These are phyloP conservation scores for Parelbella ahira DNA, from an alignment of 2,888 invertebrate genomes.

Conservation along the genomic window DNA sequence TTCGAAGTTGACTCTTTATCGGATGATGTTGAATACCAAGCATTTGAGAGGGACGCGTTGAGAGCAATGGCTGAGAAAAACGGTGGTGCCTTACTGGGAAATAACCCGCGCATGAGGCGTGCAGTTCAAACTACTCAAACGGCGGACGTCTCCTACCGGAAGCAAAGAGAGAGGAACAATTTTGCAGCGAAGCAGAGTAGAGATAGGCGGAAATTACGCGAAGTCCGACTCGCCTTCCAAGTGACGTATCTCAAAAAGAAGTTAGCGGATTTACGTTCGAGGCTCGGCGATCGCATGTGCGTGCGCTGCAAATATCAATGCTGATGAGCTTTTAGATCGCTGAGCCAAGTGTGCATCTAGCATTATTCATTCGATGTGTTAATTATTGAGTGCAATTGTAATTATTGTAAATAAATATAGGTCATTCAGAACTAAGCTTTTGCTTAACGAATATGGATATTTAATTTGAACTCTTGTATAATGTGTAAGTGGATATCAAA, in stretches of 20 bases:
- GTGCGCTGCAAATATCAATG: slow-evolving; percentile 29
- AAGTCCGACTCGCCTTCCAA: slow-evolving; percentile 94
- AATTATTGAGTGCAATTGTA: neutral
- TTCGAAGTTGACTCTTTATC: slow-evolving; percentile 50
- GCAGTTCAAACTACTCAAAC: slow-evolving; percentile 58
- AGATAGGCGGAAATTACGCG: slow-evolving; percentile 92
- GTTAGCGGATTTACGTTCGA: slow-evolving; percentile 85
- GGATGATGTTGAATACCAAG: slow-evolving; percentile 82
- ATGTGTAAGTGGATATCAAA: too few relatives aligned
- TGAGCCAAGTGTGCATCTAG: neutral
- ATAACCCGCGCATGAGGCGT: slow-evolving; percentile 87
- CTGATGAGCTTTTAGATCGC: neutral
- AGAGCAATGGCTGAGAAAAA: slow-evolving; percentile 80
- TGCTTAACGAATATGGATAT: too few relatives aligned
- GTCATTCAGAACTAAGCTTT: too few relatives aligned
- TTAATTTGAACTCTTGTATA: too few relatives aligned
- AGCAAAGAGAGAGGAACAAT: slow-evolving; percentile 94
- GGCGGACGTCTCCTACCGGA: slow-evolving; percentile 88
- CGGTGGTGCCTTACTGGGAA: slow-evolving; percentile 69
- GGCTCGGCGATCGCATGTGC: slow-evolving; percentile 27
- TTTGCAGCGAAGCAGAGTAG: slow-evolving; percentile 96
- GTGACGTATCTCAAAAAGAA: slow-evolving; percentile 94
- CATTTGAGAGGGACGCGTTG: slow-evolving; percentile 85
- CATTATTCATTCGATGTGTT: slow-evolving; percentile 10
- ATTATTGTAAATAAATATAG: too few relatives aligned